Evolutionary conservation across 2,888 invertebrate genomes (phyloP).

Genomic region (Formica aserva): DNA sequence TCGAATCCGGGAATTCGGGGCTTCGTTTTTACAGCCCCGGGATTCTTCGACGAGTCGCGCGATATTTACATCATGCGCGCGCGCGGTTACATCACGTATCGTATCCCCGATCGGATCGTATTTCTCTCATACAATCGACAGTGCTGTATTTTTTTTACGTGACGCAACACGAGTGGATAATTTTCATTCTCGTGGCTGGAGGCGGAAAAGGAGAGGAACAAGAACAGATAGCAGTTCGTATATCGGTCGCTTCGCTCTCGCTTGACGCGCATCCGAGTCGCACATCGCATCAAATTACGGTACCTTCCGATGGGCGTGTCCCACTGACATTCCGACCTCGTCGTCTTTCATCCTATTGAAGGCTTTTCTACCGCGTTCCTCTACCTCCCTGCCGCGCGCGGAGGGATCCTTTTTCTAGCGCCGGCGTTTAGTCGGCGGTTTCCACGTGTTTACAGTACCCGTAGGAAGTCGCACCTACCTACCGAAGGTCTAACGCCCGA

Average conservation of each 20-base stretch:
- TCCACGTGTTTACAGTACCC: conserved; percentile 64
- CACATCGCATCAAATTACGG: conserved; percentile 73
- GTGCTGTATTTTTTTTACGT: conserved; percentile 40
- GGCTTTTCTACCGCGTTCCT: conserved; percentile 23
- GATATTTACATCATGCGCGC: conserved; percentile 39
- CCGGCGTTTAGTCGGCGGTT: conserved; percentile 58
- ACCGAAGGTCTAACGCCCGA: conserved; percentile 29
- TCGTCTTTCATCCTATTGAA: conserved; percentile 68
- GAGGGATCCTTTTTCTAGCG: conserved; percentile 61
- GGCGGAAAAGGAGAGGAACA: background rate
- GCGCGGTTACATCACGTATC: background rate
- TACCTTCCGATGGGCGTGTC: conserved; percentile 73
- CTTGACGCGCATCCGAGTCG: conserved; percentile 46
- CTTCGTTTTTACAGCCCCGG: conserved; percentile 19
- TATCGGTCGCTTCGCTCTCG: conserved; percentile 13
- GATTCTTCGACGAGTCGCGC: background rate
- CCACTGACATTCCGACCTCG: conserved; percentile 73
- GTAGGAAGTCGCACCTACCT: conserved; percentile 68
- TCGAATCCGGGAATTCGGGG: background rate
- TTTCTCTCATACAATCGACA: conserved; percentile 31
- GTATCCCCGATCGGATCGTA: conserved; percentile 27
- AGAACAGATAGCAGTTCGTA: conserved; percentile 30
- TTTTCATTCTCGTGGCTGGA: conserved; percentile 30
- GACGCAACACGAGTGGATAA: conserved; percentile 44
- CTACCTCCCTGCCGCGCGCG: conserved; percentile 11